These are phyloP conservation scores for Sthenelais limicola DNA, from an alignment of 2,888 invertebrate species.

Conservation along the genomic window DNA sequence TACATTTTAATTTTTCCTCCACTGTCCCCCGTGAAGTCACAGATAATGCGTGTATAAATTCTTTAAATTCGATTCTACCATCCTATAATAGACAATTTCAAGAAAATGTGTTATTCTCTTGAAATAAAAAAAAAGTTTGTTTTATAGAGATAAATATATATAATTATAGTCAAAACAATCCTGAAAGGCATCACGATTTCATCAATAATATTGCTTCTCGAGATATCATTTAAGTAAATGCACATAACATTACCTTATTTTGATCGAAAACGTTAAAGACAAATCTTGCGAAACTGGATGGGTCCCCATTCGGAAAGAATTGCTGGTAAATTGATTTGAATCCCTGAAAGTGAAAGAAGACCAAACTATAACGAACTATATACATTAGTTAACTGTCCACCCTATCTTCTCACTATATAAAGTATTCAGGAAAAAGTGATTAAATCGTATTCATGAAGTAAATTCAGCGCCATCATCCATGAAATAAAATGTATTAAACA, in stretches of 20 bases:
- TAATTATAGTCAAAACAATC: not conserved
- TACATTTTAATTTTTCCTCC: slow-evolving; percentile 98
- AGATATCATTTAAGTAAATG: not conserved
- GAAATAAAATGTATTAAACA: no score
- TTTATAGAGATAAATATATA: not conserved
- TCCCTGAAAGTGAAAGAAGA: slow-evolving; percentile 70
- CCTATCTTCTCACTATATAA: no score
- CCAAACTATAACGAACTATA: not conserved
- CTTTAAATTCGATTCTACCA: slow-evolving; percentile 98
- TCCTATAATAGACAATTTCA: slow-evolving; percentile 82
- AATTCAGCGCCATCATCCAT: no score
- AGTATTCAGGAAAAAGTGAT: no score
- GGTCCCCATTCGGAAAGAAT: slow-evolving; percentile 99
- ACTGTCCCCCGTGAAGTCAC: slow-evolving; percentile 98
- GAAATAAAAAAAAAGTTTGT: not conserved
- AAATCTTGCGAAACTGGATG: slow-evolving; percentile 96
- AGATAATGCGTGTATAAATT: slow-evolving; percentile 97
- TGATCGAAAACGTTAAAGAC: slow-evolving; percentile 99
- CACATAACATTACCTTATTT: slow-evolving; percentile 87
- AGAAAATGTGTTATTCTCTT: not conserved
- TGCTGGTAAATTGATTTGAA: slow-evolving; percentile 99
- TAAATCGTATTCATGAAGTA: no score
- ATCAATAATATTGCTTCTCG: no score
- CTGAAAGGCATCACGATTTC: not conserved
- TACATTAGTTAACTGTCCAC: no score